Evolutionary conservation across 2,113 vertebrate species (phyloP), one percentile per base, ranked within the genome.

Genomic region (Gavialis gangeticus): DNA sequence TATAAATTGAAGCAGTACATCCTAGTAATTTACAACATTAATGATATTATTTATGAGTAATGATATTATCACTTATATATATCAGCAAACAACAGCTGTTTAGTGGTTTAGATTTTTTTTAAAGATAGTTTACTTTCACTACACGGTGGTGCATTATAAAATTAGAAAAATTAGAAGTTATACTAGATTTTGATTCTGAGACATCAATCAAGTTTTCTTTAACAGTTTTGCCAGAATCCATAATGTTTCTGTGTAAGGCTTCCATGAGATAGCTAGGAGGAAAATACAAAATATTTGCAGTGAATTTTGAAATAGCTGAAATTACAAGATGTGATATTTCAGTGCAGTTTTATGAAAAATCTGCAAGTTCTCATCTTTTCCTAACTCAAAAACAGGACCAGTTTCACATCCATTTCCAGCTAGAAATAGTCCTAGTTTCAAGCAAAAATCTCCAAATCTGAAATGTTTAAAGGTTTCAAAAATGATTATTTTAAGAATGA

Each of bases 371-470:
- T 85, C 37, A 21, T 30, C 11, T 62, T 89, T 82, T 94, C 25
- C 27, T 15, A 64, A 5, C 86, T 95, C 60, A 85, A 81, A 89
- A 95, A 27, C 27, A 85, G 54, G 46, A 37, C 19, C 15, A 86
- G 58, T 91, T 96, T 82, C 79, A 4, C 64, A 82, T 60, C 9
- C 3, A 28, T 86, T 94, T 95, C 84, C 64, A 89, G 14, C 22
- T 56, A 89, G 11, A 17, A 82, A 24, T 84, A 87, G 2, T 8
- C 11, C 75, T 79, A 11, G 63, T 93, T 91, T 75, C 34, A 66
- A 71, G 24, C 27, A 69, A 4, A 6, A 6, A 71, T 88, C 91
- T 17, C 55, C 89, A 12, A 67, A 60, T 77, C 67, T 89, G 0
- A 0, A 60, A 2, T 19, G 54, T 92, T 82, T 69, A 10, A 7